Evolutionary conservation across 2,888 invertebrate genomes (phyloP).

Genomic region (Artemia sinica): DNA sequence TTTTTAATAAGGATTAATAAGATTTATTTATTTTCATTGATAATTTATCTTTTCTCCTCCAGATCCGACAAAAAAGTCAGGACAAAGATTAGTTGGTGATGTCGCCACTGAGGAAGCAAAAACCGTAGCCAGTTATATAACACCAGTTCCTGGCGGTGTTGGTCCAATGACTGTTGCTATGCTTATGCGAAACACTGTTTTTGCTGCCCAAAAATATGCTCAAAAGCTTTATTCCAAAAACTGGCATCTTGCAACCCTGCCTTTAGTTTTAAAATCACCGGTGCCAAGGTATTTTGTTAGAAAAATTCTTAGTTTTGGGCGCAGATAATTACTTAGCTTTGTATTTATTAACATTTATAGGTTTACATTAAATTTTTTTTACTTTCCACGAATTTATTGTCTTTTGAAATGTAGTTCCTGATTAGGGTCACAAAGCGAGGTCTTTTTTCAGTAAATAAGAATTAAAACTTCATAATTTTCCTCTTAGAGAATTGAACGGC

Average conservation of each 20-base stretch:
- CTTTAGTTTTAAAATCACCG: slow-evolving; percentile 45
- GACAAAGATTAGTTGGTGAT: slow-evolving; percentile 81
- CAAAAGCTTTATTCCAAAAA: slow-evolving; percentile 39
- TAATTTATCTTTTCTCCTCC: slow-evolving; percentile 23
- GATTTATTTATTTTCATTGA: not conserved
- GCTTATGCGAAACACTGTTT: slow-evolving; percentile 85
- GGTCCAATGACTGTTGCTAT: slow-evolving; percentile 99
- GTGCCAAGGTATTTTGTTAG: slow-evolving; percentile 53
- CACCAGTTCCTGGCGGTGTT: slow-evolving; percentile 90
- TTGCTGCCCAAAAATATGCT: slow-evolving; percentile 51
- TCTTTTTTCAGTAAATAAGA: too few relatives aligned
- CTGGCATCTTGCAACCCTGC: slow-evolving; percentile 55
- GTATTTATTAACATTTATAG: too few relatives aligned
- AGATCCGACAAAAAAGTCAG: slow-evolving; percentile 59
- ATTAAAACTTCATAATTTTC: too few relatives aligned
- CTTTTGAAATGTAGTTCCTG: too few relatives aligned
- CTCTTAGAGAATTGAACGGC: too few relatives aligned
- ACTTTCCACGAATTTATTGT: too few relatives aligned
- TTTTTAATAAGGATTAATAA: not conserved
- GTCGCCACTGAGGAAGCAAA: slow-evolving; percentile 67
- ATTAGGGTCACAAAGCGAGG: too few relatives aligned
- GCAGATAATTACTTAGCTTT: not conserved
- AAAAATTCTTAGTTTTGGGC: slow-evolving; percentile 6
- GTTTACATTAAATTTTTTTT: too few relatives aligned
- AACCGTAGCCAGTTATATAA: slow-evolving; percentile 65